Evolutionary conservation across 2,888 invertebrate species (phyloP).

Genomic region (Parnassius smintheus): DNA sequence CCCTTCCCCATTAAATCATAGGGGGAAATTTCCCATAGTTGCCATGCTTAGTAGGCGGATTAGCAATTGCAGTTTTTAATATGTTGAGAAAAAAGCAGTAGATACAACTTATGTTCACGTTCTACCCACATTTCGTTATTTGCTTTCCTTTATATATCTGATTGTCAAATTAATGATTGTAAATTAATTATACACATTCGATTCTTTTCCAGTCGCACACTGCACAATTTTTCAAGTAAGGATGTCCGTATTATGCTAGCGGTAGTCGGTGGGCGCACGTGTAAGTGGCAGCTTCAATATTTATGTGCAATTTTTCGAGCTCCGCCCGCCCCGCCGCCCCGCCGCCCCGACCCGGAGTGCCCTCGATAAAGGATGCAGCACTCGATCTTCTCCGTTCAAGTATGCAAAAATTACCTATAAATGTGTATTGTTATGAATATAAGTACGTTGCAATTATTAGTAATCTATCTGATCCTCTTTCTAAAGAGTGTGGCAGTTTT

Average conservation of each 20-base stretch:
- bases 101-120: too few relatives aligned
- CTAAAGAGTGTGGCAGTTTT: conserved; percentile 9
- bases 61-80: too few relatives aligned
- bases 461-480: conserved; percentile 19
- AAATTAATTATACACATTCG: too few relatives aligned
- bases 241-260: conserved; percentile 49
- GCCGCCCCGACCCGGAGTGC: conserved; percentile 36
- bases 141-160: too few relatives aligned
- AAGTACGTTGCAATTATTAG: conserved; percentile 28
- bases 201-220: too few relatives aligned
- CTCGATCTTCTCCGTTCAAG: conserved; percentile 47
- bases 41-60: too few relatives aligned
- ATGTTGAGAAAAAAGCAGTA: too few relatives aligned
- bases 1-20: too few relatives aligned
- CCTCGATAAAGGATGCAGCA: conserved; percentile 75
- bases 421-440: conserved; percentile 61
- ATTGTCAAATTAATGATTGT: too few relatives aligned
- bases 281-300: conserved; percentile 82
- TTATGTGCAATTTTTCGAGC: conserved; percentile 81
- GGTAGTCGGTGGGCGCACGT: conserved; percentile 69
- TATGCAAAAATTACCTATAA: conserved; percentile 67
- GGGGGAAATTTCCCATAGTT: too few relatives aligned
- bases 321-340: conserved; percentile 45
- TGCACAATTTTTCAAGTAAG: neutral
- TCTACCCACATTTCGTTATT: too few relatives aligned